Evolutionary conservation across 1,140 invertebrate species (phyloP), one percentile per base, ranked within the genome.

Genomic region (Pogonognathellus flavescens): DNA sequence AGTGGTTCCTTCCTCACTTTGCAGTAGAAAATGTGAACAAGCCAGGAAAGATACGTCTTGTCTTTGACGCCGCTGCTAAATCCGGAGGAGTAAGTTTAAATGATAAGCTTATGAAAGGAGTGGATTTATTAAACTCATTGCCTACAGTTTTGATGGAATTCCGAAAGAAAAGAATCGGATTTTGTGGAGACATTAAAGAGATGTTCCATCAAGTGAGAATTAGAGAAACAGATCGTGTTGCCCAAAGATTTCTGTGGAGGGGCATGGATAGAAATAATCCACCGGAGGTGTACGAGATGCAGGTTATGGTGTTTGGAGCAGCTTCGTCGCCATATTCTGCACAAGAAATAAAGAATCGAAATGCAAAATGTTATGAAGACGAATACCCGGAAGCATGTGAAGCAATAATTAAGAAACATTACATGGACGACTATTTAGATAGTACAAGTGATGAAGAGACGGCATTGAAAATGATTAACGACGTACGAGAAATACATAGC

Each of bases 391-490:
- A 18, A 7, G 80, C 62, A 1, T 70, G 16, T 0, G 18, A 55
- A 18, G 62, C 81, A n/a, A 83, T 89, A 6, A 11, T 81, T 1
- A 53, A 52, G 0, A 70, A 83, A 14, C 84, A 88, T 62, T 89
- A 89, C 80, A 84, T 89, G 11, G 89, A 89, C 83, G 88, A 89
- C 50, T 87, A 59, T 11, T 41, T 89, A 4, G 83, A 88, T 25
- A 83, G 66, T 0, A 25, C 22, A 1, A 41, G 84, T 2, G 82
- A 80, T 18, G 86, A 70, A 53, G 41, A 84, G 10, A 86, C 87
- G 18, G 88, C 89, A 0, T 31, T 52, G 16, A n/a, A 80, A 10
- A 5, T 83, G 1, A 22, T 60, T 0, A n/a, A 41, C 0, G 20
- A 85, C 6, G 85, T 87, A 1, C 86, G 50, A 14, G 25, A 87